Base-by-base conservation (phyloP, 2,113 vertebrate genomes). In the Chitala chitala region DNA sequence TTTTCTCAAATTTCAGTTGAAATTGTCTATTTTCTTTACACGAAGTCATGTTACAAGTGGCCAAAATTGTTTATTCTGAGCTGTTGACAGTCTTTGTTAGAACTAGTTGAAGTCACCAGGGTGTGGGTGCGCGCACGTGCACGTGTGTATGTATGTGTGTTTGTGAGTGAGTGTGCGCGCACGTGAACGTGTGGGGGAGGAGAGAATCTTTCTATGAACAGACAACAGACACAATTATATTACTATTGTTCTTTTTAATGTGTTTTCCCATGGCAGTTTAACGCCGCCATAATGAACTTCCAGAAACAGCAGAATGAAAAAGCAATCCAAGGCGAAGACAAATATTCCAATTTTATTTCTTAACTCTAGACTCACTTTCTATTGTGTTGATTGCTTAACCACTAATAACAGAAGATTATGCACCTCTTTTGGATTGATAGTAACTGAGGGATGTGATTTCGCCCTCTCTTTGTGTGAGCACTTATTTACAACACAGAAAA, bases 121-220 rank as follows among this genome's bases (percentile, higher is more conserved):
- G n/a, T n/a, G n/a, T 46, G 5, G 12, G 44, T 46, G 44, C 44
- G 5, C 44, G 5, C 44, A 46, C 44, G n/a, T 38, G n/a, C 44
- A 48, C 13, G 31, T 22, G 15, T 12, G 3, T 46, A 24, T 53
- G 29, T 70, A 66, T 59, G 20, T 53, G 12, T 38, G 31, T 44
- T 17, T 29, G 31, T 42, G 26, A 73, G 54, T 69, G 26, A 38
- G 54, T 56, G 51, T 53, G 20, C 17, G n/a, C 22, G 15, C 53
- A 33, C 74, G 66, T 56, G 38, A 53, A 56, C 56, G 59, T 51
- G 69, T 58, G 71, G 26, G 51, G 51, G 44, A 12, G 55, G 48
- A 58, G 55, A 54, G 44, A 72, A 73, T 68, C 69, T 76, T 76
- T 76, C 74, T 79, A 72, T 64, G 76, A 76, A 46, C 54, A 20